A percentile compares a stretch with the other conserved stretches of the same genome.
Evolutionary conservation across 37 sponge, comb jelly and placozoan species (phyloP).

Genomic region (Beroe forskalii): DNA sequence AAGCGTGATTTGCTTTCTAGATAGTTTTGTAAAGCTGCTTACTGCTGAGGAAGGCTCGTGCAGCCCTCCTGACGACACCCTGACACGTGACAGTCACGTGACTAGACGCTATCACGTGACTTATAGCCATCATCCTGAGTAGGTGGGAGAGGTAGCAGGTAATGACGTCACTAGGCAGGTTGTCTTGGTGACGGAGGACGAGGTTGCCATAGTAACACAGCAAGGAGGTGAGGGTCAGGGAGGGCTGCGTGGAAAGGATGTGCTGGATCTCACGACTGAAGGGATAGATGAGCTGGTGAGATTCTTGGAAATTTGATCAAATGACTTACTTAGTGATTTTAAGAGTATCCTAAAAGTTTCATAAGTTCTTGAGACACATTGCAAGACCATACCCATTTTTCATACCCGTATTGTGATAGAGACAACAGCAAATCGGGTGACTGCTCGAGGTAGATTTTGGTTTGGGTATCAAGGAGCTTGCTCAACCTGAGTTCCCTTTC

Average conservation of each 20-base stretch:
- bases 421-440: not conserved
- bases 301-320: too few species aligned
- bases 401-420: not conserved
- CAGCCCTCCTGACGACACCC: not conserved
- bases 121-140: not conserved
- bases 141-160: slow-evolving; percentile 44
- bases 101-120: not conserved
- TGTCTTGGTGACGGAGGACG: not conserved
- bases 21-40: not conserved
- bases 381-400: too few species aligned
- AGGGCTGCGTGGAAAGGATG: not conserved
- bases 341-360: too few species aligned
- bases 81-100: not conserved
- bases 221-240: not conserved
- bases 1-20: too few species aligned
- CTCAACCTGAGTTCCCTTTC: not conserved
- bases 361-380: too few species aligned
- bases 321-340: too few species aligned
- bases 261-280: slow-evolving; percentile 1
- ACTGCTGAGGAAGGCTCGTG: not conserved
- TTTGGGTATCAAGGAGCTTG: not conserved
- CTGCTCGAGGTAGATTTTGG: not conserved
- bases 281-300: not conserved
- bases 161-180: not conserved
- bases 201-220: slow-evolving; percentile 12